phyloP scores from a whole-genome alignment of 2,888 invertebrate genomes.

The Ectemnius cavifrons region DNA sequence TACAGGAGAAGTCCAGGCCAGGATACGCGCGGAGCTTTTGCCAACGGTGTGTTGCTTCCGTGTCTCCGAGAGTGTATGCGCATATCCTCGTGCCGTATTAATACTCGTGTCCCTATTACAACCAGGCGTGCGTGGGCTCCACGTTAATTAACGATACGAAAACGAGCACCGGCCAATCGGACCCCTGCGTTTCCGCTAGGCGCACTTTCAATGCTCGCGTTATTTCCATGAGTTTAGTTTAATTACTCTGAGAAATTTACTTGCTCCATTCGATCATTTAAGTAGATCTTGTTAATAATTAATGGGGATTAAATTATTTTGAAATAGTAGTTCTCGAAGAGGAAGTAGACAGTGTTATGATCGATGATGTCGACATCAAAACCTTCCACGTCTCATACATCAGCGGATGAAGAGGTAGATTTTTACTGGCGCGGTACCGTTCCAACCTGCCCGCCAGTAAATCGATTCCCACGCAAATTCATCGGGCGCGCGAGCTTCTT shows the following conservation, averaged over 20 bases:
- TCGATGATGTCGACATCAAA: slow-evolving; percentile 18
- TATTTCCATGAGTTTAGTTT: not conserved
- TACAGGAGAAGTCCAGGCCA: slow-evolving; percentile 40
- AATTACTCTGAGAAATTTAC: not conserved
- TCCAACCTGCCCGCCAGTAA: not conserved
- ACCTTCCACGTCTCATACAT: not conserved
- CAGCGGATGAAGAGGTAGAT: not conserved
- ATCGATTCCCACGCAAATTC: slow-evolving; percentile 9
- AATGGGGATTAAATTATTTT: slow-evolving; percentile 41
- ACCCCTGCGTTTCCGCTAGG: not conserved
- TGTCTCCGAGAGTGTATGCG: not conserved
- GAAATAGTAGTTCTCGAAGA: slow-evolving; percentile 19
- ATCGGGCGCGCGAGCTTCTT: not conserved
- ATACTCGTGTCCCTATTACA: slow-evolving; percentile 46
- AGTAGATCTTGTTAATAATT: slow-evolving; percentile 43
- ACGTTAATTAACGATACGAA: slow-evolving; percentile 51
- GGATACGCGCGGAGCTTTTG: slow-evolving; percentile 46
- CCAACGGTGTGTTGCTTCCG: slow-evolving; percentile 4
- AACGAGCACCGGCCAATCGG: slow-evolving; percentile 27
- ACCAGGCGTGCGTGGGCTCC: slow-evolving; percentile 32
- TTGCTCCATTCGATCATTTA: slow-evolving; percentile 27
- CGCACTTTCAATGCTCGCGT: not conserved
- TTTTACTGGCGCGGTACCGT: not conserved
- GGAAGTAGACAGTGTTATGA: not conserved
- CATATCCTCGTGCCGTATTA: slow-evolving; percentile 26